A percentile compares a stretch with the other conserved stretches of the same genome.
These are phyloP conservation scores for Colletes gigas DNA, from an alignment of 1,140 invertebrate genomes.

Conservation along the genomic window DNA sequence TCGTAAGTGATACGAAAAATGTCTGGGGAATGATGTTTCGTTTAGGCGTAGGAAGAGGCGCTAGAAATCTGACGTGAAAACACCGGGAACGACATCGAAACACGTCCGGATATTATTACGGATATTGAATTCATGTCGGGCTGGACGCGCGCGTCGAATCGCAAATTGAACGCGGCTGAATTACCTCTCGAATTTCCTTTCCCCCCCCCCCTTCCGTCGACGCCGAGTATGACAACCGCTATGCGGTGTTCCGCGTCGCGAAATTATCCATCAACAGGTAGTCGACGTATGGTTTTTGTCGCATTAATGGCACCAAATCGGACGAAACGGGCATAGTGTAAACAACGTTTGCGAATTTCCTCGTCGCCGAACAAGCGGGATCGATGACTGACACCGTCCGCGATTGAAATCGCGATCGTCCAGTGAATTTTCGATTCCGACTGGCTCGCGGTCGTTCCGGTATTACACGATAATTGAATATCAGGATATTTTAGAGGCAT, in stretches of 20 bases:
- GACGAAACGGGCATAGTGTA: neutral
- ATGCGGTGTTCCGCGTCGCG: neutral
- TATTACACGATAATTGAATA: too few relatives aligned
- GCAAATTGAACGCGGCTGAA: conserved; percentile 31
- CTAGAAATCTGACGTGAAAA: neutral
- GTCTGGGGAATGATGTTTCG: too few relatives aligned
- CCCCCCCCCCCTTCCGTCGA: too few relatives aligned
- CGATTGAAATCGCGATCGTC: too few relatives aligned
- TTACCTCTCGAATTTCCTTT: neutral
- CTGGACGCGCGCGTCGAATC: conserved; percentile 38
- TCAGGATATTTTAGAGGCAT: too few relatives aligned
- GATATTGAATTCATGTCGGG: conserved; percentile 64
- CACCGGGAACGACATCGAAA: neutral
- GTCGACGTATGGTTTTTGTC: conserved; percentile 11
- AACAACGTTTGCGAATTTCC: neutral
- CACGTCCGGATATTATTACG: conserved; percentile 54
- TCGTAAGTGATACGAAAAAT: too few relatives aligned
- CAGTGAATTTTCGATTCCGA: too few relatives aligned
- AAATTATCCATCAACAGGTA: conserved; percentile 44
- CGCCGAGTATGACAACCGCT: neutral
- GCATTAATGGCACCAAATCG: conserved; percentile 15
- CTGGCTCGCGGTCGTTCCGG: too few relatives aligned
- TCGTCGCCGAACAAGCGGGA: too few relatives aligned
- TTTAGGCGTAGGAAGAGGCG: too few relatives aligned
- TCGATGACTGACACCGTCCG: too few relatives aligned